phyloP scores from a whole-genome alignment of 2,888 invertebrate genomes.

The Nomada flava region DNA sequence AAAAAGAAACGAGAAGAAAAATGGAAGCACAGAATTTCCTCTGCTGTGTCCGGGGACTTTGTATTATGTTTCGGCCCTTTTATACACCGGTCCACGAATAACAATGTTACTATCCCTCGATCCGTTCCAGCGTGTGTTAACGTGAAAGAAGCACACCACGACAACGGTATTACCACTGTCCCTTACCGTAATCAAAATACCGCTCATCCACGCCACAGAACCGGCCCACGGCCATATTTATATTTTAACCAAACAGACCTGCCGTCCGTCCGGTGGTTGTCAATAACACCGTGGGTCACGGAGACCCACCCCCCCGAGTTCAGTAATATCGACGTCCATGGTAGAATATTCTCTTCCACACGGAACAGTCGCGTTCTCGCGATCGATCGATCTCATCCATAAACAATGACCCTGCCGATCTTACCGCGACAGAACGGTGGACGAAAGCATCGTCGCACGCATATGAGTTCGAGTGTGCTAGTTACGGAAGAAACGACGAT shows the following conservation, averaged over 20 bases:
- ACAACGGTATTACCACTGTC: conserved; percentile 20
- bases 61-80: conserved; percentile 30
- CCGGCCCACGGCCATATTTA: conserved; percentile 3
- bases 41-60: conserved; percentile 3
- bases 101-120: conserved; percentile 27
- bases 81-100: conserved; percentile 33
- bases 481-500: conserved; percentile 12
- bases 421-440: not conserved
- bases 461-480: conserved; percentile 26
- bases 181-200: conserved; percentile 23
- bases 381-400: conserved; percentile 48
- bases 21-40: not conserved
- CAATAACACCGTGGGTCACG: conserved; percentile 25
- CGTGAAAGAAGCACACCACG: not conserved
- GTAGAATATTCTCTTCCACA: conserved; percentile 25
- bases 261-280: not conserved
- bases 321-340: not conserved
- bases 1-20: not conserved
- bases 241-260: conserved; percentile 20
- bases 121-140: not conserved
- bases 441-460: conserved; percentile 2
- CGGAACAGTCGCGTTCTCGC: not conserved
- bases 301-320: not conserved
- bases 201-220: not conserved
- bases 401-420: conserved; percentile 31